These are phyloP conservation scores for Pyrgilauda ruficollis DNA, from an alignment of 2,113 vertebrate species.

Conservation along the genomic window DNA sequence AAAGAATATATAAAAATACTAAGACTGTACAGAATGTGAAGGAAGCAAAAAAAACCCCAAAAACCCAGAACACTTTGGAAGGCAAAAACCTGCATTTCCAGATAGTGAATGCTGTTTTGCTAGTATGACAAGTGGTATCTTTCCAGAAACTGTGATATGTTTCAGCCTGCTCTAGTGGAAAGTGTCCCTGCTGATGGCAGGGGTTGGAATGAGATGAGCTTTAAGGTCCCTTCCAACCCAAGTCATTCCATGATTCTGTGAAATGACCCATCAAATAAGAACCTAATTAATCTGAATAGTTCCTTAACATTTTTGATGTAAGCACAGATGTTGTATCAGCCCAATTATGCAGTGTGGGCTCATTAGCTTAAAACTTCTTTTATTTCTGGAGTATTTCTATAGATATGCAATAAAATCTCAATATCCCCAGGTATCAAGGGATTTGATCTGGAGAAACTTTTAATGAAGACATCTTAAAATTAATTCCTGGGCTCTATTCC, in stretches of 20 bases:
- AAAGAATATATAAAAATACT: not conserved
- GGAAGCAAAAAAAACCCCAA: not conserved
- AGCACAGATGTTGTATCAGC: not conserved
- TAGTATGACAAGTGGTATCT: not conserved
- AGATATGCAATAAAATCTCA: not conserved
- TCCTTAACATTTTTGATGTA: not conserved
- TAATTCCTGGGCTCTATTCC: not conserved
- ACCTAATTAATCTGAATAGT: not conserved
- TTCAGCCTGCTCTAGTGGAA: not conserved
- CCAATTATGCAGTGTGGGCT: not conserved
- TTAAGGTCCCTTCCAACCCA: not conserved
- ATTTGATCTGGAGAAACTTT: not conserved
- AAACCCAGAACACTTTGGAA: not conserved
- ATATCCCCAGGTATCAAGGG: not conserved
- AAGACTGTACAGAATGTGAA: not conserved
- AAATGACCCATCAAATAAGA: not conserved
- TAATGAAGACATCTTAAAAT: not conserved
- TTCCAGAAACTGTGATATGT: not conserved
- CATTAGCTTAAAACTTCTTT: not conserved
- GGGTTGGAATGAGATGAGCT: not conserved
- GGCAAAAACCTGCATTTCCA: not conserved
- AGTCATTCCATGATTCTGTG: not conserved
- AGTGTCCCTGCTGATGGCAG: not conserved
- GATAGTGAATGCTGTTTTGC: not conserved
- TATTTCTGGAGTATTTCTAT: not conserved